Base-by-base conservation (phyloP, 92 coral and sea anemone species). In the Meandrina meandrites region DNA sequence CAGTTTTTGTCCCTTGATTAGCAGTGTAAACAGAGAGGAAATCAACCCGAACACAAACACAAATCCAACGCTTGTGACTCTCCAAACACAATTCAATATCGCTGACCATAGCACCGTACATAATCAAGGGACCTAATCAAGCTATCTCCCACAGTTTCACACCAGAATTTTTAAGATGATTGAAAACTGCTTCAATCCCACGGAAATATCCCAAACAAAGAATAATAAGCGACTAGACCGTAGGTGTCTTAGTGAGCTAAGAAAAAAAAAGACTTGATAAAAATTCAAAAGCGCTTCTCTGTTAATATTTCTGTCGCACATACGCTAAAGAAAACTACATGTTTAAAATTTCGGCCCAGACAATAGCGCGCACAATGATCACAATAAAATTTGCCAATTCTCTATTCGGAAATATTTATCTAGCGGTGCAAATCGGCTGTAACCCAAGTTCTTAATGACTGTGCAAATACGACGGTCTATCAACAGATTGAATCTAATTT, bases 401-500 rank as follows among this genome's bases (percentile, higher is more conserved):
- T 84, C 83, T 79, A 84, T 86, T 90, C 92, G 85, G 87, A 90
- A 94, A 92, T 92, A 93, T 89, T 94, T 94, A 91, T 94, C 95
- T 94, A 76, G 70, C 93, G 95, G 89, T 90, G 94, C 92, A 89
- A 92, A 92, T 92, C 95, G 97, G 84, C 88, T 90, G 89, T 92
- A 89, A 90, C 95, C 92, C 89, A 79, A 94, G 93, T 84, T 87
- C 88, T 90, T 92, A 92, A 94, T 94, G 93, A 93, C 90, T 80
- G 79, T 67, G 94, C 92, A 94, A 92, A 92, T 88, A 92, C 79
- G 76, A 87, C 84, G 88, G 91, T 64, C 89, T 86, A 80, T 86
- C 92, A 58, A 71, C 30, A 86, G 86, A 86, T 91, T 75, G 88
- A 58, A 87, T 92, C 94, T 90, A 94, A 94, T 94, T 94, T 82